These are phyloP conservation scores for Pygoscelis adeliae DNA, from an alignment of 2,113 vertebrate genomes.

Conservation along the genomic window DNA sequence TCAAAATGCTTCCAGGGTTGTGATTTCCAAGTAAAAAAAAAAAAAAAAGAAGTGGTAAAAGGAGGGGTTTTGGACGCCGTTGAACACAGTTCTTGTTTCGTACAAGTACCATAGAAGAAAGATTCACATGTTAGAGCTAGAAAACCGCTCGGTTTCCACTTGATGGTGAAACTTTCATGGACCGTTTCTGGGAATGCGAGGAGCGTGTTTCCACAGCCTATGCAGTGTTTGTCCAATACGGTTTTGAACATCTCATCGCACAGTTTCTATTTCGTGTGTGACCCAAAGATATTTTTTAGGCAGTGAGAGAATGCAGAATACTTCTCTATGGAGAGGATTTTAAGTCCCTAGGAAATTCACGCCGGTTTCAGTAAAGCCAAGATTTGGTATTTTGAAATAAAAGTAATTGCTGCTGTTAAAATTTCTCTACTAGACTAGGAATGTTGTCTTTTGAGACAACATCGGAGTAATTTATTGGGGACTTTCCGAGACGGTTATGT, in stretches of 20 bases:
- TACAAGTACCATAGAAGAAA: background rate
- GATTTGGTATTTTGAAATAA: background rate
- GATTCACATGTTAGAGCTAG: background rate
- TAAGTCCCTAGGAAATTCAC: background rate
- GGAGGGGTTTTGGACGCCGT: background rate
- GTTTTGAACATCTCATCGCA: background rate
- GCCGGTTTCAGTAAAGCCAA: background rate
- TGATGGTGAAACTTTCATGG: background rate
- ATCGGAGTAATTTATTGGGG: background rate
- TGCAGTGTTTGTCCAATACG: background rate
- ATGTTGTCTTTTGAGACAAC: background rate
- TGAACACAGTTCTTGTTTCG: background rate
- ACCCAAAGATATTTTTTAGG: background rate
- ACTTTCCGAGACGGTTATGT: background rate
- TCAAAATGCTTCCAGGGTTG: background rate
- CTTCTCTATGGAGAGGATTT: background rate
- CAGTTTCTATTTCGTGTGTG: background rate
- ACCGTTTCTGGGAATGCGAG: background rate
- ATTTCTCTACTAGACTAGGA: background rate
- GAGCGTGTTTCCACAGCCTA: background rate
- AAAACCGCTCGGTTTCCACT: background rate
- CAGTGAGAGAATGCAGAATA: background rate
- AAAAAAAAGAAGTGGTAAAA: background rate
- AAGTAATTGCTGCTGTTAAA: background rate
- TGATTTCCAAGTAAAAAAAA: background rate